Percentiles rank a stretch among this genome's conserved stretches.
Conservation (phyloP, 2,888 invertebrate species). For the Chironomus tentans region DNA sequence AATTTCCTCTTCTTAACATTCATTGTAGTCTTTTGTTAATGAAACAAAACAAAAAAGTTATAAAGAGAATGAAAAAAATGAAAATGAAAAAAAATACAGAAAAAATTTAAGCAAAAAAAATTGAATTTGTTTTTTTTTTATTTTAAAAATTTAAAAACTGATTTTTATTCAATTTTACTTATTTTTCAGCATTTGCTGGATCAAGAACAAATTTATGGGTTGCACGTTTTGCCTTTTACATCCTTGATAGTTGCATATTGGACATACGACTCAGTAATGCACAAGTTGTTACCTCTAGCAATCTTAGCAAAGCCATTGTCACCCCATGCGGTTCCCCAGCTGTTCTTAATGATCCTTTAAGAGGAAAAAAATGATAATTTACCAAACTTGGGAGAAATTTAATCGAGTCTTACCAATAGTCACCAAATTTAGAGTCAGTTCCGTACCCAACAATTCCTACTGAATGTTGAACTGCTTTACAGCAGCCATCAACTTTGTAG, state of each 20-base stretch:
- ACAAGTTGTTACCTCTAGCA: background rate
- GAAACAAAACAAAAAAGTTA: background rate
- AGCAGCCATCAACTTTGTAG: constrained; percentile 38
- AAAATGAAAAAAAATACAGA: background rate
- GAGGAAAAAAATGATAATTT: too few species aligned
- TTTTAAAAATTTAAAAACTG: too few species aligned
- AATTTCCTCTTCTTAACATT: background rate
- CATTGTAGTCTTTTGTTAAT: background rate
- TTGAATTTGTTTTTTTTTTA: background rate
- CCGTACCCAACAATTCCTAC: constrained; percentile 37
- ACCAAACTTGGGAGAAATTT: background rate
- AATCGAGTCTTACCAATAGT: background rate
- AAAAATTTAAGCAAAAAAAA: background rate
- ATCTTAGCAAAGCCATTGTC: background rate
- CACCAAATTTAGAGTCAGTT: constrained; percentile 31
- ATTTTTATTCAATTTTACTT: too few species aligned
- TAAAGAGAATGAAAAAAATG: background rate
- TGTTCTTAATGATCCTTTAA: background rate
- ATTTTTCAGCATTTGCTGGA: too few species aligned
- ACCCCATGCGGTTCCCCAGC: background rate
- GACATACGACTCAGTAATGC: background rate
- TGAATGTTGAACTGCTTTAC: constrained; percentile 33
- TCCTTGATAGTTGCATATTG: background rate
- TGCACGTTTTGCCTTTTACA: background rate
- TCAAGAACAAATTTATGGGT: too few species aligned